Percentiles rank a stretch among this genome's conserved stretches.
Evolutionary conservation across 2,113 vertebrate species (phyloP).

Genomic region (Caretta caretta): DNA sequence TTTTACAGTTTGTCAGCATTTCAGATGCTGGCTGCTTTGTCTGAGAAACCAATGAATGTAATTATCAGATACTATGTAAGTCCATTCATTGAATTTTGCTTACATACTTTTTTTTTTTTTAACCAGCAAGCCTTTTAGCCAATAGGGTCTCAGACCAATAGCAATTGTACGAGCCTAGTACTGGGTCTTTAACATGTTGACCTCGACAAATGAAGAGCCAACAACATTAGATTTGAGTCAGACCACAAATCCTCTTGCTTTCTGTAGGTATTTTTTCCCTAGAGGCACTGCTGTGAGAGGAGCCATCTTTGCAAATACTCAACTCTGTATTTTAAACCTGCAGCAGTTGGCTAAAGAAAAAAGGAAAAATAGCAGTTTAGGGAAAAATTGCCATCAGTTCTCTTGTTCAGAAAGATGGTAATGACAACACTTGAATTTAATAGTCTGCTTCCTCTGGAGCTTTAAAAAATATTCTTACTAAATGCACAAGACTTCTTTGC

Average conservation of each 20-base stretch:
- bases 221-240: neutral
- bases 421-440: neutral
- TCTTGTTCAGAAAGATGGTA: neutral
- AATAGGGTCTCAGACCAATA: neutral
- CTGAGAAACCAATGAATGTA: neutral
- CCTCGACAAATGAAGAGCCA: neutral
- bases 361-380: neutral
- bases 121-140: neutral
- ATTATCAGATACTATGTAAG: neutral
- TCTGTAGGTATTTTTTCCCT: neutral
- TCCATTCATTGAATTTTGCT: neutral
- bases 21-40: neutral
- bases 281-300: neutral
- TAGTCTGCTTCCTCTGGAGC: neutral
- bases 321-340: conserved; percentile 8
- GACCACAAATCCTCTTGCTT: conserved; percentile 24
- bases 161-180: neutral
- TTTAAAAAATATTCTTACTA: neutral
- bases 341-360: neutral
- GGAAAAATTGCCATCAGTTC: neutral
- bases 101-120: neutral
- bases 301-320: conserved; percentile 1
- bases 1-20: neutral
- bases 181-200: neutral
- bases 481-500: neutral